Percentiles rank a stretch among this genome's conserved stretches.
These are phyloP conservation scores for Zygaena filipendulae DNA, from an alignment of 2,888 invertebrate genomes.

Conservation along the genomic window DNA sequence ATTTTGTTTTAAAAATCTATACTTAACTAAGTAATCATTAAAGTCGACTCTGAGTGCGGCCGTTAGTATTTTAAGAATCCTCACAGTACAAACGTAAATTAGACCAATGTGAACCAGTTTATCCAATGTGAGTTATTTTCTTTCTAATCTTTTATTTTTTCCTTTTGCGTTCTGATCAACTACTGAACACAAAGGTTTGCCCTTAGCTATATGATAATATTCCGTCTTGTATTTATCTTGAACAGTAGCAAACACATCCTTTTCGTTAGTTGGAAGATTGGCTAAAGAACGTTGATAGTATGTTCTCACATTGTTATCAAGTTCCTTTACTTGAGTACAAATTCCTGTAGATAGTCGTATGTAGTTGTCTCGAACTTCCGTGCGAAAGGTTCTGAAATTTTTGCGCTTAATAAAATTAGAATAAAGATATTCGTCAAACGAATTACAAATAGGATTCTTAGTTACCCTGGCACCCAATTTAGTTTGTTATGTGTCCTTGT, in stretches of 20 bases:
- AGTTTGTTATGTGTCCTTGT: slow-evolving; percentile 43
- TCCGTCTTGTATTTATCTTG: slow-evolving; percentile 30
- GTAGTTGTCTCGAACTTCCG: slow-evolving; percentile 47
- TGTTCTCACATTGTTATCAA: slow-evolving; percentile 33
- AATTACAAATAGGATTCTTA: background rate
- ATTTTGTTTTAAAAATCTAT: too few species aligned
- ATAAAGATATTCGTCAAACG: too few species aligned
- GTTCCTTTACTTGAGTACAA: slow-evolving; percentile 29
- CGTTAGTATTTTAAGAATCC: too few species aligned
- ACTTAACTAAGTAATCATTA: too few species aligned
- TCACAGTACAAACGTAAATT: too few species aligned
- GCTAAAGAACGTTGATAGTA: slow-evolving; percentile 28
- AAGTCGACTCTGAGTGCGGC: too few species aligned
- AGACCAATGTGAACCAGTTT: too few species aligned
- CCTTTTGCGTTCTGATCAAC: slow-evolving; percentile 31
- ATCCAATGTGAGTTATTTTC: too few species aligned
- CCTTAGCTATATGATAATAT: slow-evolving; percentile 31
- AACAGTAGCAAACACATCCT: slow-evolving; percentile 25
- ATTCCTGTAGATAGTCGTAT: slow-evolving; percentile 23
- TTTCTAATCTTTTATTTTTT: slow-evolving; percentile 34
- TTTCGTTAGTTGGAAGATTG: slow-evolving; percentile 25
- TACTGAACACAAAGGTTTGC: slow-evolving; percentile 34
- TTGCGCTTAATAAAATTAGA: background rate
- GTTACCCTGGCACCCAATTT: slow-evolving; percentile 46
- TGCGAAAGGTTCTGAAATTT: slow-evolving; percentile 37